Evolutionary conservation across 37 sponge, comb jelly and placozoan species (phyloP).

Genomic region (Diacarnus erythraeanus): DNA sequence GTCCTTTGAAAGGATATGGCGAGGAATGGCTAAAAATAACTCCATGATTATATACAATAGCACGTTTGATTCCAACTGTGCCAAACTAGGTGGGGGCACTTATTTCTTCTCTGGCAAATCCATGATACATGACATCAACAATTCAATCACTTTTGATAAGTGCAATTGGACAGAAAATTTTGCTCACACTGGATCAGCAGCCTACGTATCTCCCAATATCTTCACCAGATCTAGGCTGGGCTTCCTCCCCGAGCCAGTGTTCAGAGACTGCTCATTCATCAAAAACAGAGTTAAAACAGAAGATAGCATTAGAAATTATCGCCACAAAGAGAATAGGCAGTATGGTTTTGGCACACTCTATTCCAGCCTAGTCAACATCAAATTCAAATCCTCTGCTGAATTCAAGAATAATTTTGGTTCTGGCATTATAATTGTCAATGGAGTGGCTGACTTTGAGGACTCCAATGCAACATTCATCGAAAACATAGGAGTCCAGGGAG

Average conservation of each 20-base stretch:
- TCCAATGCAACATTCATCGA: background rate
- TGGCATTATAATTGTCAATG: background rate
- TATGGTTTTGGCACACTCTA: conserved; percentile 2
- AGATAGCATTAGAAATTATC: background rate
- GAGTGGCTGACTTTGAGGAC: background rate
- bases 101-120: background rate
- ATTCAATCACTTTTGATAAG: background rate
- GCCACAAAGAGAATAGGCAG: too few species aligned
- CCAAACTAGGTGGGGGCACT: background rate
- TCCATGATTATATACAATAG: background rate
- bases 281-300: background rate
- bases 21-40: background rate
- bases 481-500: background rate
- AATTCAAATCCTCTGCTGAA: background rate
- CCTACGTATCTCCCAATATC: background rate
- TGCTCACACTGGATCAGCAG: conserved; percentile 9
- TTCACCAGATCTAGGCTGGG: background rate
- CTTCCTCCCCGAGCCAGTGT: conserved; percentile 5
- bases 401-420: background rate
- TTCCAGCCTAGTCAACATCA: conserved; percentile 19
- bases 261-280: background rate
- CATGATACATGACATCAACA: background rate
- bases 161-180: conserved; percentile 10
- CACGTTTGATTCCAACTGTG: background rate
- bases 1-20: background rate